Percentiles rank a stretch among this genome's conserved stretches.
Evolutionary conservation across 2,888 invertebrate species (phyloP).

Genomic region (Monopis laevigella): DNA sequence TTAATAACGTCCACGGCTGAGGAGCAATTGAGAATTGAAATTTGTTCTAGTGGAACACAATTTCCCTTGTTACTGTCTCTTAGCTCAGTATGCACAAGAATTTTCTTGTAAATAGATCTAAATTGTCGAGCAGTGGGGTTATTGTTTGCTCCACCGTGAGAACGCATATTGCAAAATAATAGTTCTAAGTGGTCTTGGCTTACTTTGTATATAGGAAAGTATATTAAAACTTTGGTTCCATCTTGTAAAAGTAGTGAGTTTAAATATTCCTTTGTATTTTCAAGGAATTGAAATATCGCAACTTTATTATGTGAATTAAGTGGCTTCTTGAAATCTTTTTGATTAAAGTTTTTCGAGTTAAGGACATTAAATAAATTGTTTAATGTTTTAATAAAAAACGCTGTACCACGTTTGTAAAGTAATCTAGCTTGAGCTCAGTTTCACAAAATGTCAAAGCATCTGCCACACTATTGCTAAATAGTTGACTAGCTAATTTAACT

Average conservation of each 20-base stretch:
- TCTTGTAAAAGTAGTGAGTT: too few species aligned
- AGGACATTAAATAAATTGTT: too few species aligned
- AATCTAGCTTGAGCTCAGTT: too few species aligned
- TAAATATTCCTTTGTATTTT: too few species aligned
- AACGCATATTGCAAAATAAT: constrained; percentile 17
- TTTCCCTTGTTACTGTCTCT: constrained; percentile 16
- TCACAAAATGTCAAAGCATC: constrained; percentile 14
- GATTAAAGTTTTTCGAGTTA: too few species aligned
- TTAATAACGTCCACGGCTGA: constrained; percentile 12
- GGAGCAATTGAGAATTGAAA: constrained; percentile 18
- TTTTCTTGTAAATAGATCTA: constrained; percentile 18
- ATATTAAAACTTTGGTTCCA: background rate
- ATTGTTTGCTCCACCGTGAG: constrained; percentile 19
- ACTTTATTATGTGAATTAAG: too few species aligned
- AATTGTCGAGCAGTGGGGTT: constrained; percentile 19
- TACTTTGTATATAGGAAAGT: constrained; percentile 13
- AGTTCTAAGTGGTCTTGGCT: constrained; percentile 20
- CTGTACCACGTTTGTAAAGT: too few species aligned
- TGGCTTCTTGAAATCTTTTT: too few species aligned
- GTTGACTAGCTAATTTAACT: constrained; percentile 13
- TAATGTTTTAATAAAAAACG: too few species aligned
- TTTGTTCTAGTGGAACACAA: constrained; percentile 20
- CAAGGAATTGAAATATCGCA: too few species aligned
- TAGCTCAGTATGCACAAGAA: constrained; percentile 19
- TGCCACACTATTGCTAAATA: constrained; percentile 15